Evolutionary conservation across 2,888 invertebrate species (phyloP).

Genomic region (Tipula confusa): DNA sequence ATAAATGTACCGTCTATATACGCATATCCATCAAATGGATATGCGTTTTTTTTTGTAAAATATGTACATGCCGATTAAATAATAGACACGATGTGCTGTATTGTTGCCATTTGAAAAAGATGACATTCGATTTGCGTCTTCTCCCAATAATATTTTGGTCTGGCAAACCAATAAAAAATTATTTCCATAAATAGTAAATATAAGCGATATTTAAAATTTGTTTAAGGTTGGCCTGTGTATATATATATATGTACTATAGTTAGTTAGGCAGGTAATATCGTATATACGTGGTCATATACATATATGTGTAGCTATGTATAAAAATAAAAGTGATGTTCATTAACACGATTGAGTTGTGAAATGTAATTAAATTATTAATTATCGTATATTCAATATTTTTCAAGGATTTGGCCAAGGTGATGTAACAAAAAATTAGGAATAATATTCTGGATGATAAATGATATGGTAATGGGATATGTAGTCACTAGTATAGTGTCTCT

Average conservation of each 20-base stretch:
- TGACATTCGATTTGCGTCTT: background rate
- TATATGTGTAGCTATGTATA: too few species aligned
- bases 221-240: background rate
- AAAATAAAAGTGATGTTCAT: background rate
- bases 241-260: too few species aligned
- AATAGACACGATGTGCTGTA: background rate
- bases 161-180: background rate
- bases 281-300: background rate
- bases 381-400: background rate
- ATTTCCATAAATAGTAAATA: background rate
- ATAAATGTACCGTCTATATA: background rate
- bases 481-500: too few species aligned
- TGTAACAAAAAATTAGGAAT: background rate
- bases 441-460: background rate
- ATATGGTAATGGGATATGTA: too few species aligned
- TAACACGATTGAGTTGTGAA: background rate
- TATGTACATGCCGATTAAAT: background rate
- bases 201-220: background rate
- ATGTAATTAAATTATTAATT: background rate
- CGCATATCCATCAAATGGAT: background rate
- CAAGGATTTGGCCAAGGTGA: background rate
- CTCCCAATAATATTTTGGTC: background rate
- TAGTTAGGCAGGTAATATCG: background rate
- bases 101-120: background rate
- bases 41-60: too few species aligned